phyloP scores from a whole-genome alignment of 2,797 vertebrate species.

The Phyllotis vaccarum region DNA sequence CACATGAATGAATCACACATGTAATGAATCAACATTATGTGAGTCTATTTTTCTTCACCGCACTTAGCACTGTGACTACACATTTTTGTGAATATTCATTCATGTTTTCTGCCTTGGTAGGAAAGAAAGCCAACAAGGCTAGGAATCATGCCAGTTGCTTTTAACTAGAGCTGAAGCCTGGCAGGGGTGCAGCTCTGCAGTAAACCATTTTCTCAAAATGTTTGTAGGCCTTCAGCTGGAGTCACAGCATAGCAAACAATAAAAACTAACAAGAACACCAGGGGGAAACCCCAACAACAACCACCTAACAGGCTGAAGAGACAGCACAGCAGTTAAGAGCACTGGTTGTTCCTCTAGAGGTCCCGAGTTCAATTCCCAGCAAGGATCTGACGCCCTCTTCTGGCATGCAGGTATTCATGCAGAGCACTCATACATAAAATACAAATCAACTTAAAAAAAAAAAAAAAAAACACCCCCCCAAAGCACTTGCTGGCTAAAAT shows the following conservation, averaged over 20 bases:
- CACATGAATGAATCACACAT: accelerated
- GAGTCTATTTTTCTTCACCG: neutral
- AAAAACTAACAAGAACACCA: neutral
- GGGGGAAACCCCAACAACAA: neutral
- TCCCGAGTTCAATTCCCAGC: no score
- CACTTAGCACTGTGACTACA: neutral
- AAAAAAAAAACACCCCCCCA: no score
- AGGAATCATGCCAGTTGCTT: neutral
- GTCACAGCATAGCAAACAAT: neutral
- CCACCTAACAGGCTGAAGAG: neutral
- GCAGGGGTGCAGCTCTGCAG: neutral
- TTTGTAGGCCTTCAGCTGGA: neutral
- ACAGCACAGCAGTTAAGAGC: no score
- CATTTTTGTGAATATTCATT: neutral
- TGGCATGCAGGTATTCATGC: no score
- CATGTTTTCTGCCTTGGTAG: neutral
- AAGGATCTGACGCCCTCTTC: no score
- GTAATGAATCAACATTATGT: neutral
- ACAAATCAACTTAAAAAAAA: no score
- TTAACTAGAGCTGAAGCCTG: neutral
- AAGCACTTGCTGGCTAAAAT: neutral
- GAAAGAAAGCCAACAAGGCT: neutral
- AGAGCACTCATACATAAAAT: no score
- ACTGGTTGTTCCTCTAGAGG: no score
- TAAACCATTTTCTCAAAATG: neutral